Conservation (phyloP, 53 echinoderm and acorn worm genomes). For the Stichopus horrens region DNA sequence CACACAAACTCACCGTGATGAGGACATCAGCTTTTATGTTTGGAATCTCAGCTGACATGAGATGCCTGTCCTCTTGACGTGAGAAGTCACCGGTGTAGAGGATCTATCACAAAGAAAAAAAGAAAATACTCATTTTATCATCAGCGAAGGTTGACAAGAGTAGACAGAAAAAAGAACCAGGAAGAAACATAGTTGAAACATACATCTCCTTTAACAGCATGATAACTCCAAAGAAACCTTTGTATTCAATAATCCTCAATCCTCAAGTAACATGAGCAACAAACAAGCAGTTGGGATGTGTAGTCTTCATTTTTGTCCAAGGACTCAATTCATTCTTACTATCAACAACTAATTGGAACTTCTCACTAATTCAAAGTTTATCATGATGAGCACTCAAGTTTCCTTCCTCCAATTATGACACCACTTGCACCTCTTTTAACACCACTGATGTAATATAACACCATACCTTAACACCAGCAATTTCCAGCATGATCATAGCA, state of each 20-base stretch:
- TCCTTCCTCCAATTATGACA: too few species aligned
- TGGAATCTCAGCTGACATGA: constrained; percentile 93
- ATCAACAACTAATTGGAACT: too few species aligned
- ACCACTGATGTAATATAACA: not conserved
- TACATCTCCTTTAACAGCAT: not conserved
- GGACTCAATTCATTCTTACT: not conserved
- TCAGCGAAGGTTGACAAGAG: not conserved
- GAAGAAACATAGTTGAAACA: not conserved
- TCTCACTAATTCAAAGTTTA: too few species aligned
- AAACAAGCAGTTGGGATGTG: too few species aligned
- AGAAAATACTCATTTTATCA: not conserved
- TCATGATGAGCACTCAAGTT: too few species aligned
- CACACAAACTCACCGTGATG: constrained; percentile 60
- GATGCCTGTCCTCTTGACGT: constrained; percentile 88
- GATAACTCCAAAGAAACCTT: not conserved
- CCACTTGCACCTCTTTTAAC: not conserved
- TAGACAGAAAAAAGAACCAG: not conserved
- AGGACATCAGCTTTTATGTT: constrained; percentile 91
- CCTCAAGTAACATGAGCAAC: too few species aligned
- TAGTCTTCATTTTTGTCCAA: too few species aligned
- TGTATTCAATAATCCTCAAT: not conserved
- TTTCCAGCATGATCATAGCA: constrained; percentile 93
- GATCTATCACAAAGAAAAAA: not conserved
- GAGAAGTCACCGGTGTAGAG: constrained; percentile 96
- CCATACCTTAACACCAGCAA: constrained; percentile 92